A percentile compares a stretch with the other conserved stretches of the same genome.
phyloP scores from a whole-genome alignment of 1,140 invertebrate species.

The Ips nitidus region DNA sequence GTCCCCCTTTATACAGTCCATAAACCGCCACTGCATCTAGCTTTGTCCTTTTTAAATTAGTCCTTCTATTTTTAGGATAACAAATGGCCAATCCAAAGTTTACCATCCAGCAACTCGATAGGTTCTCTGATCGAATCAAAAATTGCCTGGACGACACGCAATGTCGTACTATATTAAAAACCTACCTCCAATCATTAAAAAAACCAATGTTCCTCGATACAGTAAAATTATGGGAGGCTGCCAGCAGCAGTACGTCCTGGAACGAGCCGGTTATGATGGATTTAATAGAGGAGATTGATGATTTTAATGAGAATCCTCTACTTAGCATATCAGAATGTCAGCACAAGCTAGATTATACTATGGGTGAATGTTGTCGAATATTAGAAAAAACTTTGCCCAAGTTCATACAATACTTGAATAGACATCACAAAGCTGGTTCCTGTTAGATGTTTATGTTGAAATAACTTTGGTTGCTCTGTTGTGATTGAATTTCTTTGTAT shows the following conservation, averaged over 20 bases:
- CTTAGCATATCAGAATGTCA: conserved; percentile 21
- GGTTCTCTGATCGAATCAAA: conserved; percentile 30
- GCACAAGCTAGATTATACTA: conserved; percentile 34
- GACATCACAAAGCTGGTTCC: conserved; percentile 14
- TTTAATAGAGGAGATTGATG: conserved; percentile 37
- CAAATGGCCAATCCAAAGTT: conserved; percentile 30
- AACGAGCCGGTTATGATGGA: conserved; percentile 27
- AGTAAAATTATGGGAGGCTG: conserved; percentile 28
- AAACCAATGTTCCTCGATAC: conserved; percentile 13
- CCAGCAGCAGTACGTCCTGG: conserved; percentile 18
- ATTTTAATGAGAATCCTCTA: conserved; percentile 35
- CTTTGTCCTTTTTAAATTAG: neutral
- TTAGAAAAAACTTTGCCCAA: conserved; percentile 24
- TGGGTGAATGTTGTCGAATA: conserved; percentile 36
- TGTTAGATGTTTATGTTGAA: conserved; percentile 4
- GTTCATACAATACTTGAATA: conserved; percentile 33
- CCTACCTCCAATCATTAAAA: conserved; percentile 14
- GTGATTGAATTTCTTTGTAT: neutral
- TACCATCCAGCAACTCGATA: conserved; percentile 24
- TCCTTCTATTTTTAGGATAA: conserved; percentile 22
- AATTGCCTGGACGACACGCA: conserved; percentile 26
- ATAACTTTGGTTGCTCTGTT: too few species aligned
- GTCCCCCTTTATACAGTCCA: too few species aligned
- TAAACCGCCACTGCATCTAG: neutral
- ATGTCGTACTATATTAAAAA: conserved; percentile 24